A percentile compares a stretch with the other conserved stretches of the same genome.
These are phyloP conservation scores for Thalassarche chlororhynchos DNA, from an alignment of 2,113 vertebrate species.

Conservation along the genomic window DNA sequence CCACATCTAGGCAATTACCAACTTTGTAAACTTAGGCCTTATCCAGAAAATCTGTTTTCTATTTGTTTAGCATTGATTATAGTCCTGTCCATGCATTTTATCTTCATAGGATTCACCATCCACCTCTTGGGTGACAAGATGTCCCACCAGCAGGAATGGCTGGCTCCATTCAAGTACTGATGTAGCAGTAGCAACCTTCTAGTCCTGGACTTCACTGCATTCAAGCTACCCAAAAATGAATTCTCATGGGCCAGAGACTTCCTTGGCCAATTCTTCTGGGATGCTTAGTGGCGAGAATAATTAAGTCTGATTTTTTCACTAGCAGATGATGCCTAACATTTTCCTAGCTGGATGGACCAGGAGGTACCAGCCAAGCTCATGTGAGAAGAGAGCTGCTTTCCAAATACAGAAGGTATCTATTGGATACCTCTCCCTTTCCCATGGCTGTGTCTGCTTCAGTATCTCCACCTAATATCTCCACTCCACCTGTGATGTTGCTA, in stretches of 20 bases:
- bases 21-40: not conserved
- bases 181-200: fast-evolving
- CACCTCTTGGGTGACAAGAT: not conserved
- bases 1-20: not conserved
- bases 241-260: not conserved
- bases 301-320: not conserved
- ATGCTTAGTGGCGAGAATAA: not conserved
- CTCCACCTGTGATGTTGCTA: not conserved
- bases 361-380: not conserved
- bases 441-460: not conserved
- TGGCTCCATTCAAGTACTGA: not conserved
- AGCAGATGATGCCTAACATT: not conserved
- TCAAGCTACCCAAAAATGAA: not conserved
- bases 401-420: not conserved
- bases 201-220: fast-evolving
- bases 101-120: not conserved
- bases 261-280: not conserved
- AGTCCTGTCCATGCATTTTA: not conserved
- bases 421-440: not conserved
- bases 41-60: not conserved
- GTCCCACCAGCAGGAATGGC: not conserved
- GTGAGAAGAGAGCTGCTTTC: not conserved
- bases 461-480: not conserved
- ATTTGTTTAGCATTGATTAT: not conserved
- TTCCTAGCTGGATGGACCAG: not conserved